These are phyloP conservation scores for Cryptocheilus praepositus DNA, from an alignment of 2,888 invertebrate species.

Conservation along the genomic window DNA sequence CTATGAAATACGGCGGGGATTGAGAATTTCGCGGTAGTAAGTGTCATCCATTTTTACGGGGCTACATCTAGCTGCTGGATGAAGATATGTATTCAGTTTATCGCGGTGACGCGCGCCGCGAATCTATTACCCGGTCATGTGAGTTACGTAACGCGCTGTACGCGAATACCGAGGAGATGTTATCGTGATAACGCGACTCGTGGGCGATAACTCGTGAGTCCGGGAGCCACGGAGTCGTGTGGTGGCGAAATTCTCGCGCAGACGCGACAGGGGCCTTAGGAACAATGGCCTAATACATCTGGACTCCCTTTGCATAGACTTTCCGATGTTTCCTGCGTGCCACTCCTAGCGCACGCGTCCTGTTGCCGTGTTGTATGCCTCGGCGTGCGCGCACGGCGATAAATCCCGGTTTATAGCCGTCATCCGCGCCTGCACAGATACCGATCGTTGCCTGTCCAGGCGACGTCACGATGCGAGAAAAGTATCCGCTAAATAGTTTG, in stretches of 20 bases:
- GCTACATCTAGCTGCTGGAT: too few relatives aligned
- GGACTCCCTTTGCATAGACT: conserved; percentile 33
- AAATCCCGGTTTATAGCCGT: conserved; percentile 42
- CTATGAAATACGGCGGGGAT: too few relatives aligned
- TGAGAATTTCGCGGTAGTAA: conserved; percentile 1
- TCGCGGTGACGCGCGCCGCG: too few relatives aligned
- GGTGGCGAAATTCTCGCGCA: conserved; percentile 14
- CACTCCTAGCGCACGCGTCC: conserved; percentile 34
- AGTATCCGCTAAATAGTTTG: conserved; percentile 43
- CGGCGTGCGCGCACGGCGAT: conserved; percentile 14
- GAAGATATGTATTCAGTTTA: too few relatives aligned
- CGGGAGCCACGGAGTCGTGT: conserved; percentile 1
- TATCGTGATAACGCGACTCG: conserved; percentile 42
- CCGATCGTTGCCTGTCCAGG: conserved; percentile 6
- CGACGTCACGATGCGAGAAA: conserved; percentile 30
- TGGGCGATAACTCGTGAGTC: conserved; percentile 43
- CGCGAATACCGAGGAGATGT: conserved; percentile 27
- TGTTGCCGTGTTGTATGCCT: conserved; percentile 9
- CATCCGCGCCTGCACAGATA: conserved; percentile 18
- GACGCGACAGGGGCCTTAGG: conserved; percentile 31
- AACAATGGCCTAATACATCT: conserved; percentile 55
- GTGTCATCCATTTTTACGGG: conserved; percentile 5
- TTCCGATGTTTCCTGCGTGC: conserved; percentile 39
- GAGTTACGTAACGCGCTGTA: conserved; percentile 18
- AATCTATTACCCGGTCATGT: not conserved